Percentiles rank a stretch among this genome's conserved stretches.
Conservation (phyloP, 2,797 vertebrate species). For the Eulemur albifrons region DNA sequence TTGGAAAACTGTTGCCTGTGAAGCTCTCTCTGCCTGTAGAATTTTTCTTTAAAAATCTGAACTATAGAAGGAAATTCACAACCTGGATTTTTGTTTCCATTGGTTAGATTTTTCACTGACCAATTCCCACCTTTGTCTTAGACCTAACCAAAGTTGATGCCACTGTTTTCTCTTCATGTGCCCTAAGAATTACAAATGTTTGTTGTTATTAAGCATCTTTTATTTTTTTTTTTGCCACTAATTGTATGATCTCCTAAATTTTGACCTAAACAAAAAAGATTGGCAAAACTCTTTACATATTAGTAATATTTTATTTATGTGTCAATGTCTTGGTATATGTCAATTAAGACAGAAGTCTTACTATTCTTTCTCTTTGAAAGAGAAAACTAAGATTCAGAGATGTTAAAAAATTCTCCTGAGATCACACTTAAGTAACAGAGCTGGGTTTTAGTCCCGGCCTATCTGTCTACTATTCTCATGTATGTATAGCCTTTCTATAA, state of each 20-base stretch:
- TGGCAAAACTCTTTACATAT: not conserved
- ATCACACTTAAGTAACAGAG: not conserved
- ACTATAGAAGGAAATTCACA: not conserved
- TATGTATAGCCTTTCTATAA: not conserved
- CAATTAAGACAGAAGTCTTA: not conserved
- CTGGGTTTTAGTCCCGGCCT: not conserved
- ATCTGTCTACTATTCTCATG: not conserved
- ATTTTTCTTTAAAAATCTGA: conserved; percentile 6
- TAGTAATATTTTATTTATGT: not conserved
- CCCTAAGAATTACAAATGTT: not conserved
- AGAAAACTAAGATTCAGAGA: not conserved
- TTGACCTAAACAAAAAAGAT: not conserved
- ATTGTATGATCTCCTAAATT: not conserved
- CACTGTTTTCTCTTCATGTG: not conserved
- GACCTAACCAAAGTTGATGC: not conserved
- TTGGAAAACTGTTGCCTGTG: conserved; percentile 19
- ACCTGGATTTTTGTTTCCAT: not conserved
- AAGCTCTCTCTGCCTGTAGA: not conserved
- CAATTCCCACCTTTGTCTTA: not conserved
- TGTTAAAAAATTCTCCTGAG: not conserved
- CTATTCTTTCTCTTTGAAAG: not conserved
- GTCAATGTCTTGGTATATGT: not conserved
- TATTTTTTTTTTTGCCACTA: not conserved
- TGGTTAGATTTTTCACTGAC: not conserved
- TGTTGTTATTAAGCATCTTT: not conserved